Percentiles rank a stretch among this genome's conserved stretches.
These are phyloP conservation scores for Drosophila kurseongensis DNA, from an alignment of 1,140 invertebrate genomes.

Conservation along the genomic window DNA sequence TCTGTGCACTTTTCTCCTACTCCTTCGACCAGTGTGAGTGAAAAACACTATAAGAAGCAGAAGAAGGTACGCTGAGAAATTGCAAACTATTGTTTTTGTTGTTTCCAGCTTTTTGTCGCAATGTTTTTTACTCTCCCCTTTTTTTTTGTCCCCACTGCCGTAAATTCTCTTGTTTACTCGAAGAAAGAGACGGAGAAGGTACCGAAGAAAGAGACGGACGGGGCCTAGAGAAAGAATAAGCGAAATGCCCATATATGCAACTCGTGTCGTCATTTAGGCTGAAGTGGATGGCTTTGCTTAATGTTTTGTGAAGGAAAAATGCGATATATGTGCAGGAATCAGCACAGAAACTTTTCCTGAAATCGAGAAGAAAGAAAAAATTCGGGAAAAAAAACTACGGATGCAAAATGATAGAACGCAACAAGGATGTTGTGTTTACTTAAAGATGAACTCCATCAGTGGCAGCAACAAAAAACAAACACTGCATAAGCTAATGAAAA, in stretches of 20 bases:
- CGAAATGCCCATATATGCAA: slow-evolving; percentile 38
- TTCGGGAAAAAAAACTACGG: slow-evolving; percentile 4
- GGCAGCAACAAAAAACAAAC: neutral
- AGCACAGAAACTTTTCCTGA: slow-evolving; percentile 28
- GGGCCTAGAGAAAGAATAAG: neutral
- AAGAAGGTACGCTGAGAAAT: slow-evolving; percentile 52
- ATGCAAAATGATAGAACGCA: slow-evolving; percentile 5
- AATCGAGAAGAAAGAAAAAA: slow-evolving; percentile 17
- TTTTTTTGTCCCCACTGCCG: slow-evolving; percentile 2
- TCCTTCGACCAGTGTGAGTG: slow-evolving; percentile 4
- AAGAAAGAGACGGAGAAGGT: neutral
- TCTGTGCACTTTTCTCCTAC: neutral
- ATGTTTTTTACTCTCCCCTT: slow-evolving; percentile 26
- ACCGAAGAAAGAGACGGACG: neutral
- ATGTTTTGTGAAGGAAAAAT: slow-evolving; percentile 29
- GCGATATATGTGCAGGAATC: neutral
- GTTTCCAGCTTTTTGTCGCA: slow-evolving; percentile 54
- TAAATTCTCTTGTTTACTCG: slow-evolving; percentile 26
- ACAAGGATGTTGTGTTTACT: slow-evolving; percentile 43
- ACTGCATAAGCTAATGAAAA: slow-evolving; percentile 15
- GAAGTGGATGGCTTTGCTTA: slow-evolving; percentile 39
- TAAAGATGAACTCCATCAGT: slow-evolving; percentile 18
- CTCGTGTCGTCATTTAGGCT: slow-evolving; percentile 41
- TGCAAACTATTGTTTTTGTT: slow-evolving; percentile 69
- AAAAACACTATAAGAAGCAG: slow-evolving; percentile 12